phyloP scores from a whole-genome alignment of 2,888 invertebrate genomes.

The Zelleria hepariella region DNA sequence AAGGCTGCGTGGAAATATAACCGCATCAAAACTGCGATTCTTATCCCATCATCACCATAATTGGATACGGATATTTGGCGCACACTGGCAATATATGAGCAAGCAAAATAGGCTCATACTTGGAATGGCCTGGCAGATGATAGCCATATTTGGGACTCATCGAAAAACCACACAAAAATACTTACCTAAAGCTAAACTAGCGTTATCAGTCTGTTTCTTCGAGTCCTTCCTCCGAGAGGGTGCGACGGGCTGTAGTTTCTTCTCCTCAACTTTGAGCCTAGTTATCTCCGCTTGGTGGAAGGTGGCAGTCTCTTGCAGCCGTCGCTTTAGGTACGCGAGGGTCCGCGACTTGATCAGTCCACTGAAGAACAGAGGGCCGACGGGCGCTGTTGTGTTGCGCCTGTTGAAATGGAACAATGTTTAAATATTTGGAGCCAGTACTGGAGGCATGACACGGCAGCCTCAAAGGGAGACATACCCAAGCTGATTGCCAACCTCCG shows the following conservation, averaged over 20 bases:
- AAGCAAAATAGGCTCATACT: too few species aligned
- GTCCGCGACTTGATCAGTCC: constrained; percentile 53
- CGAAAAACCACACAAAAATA: too few species aligned
- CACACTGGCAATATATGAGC: too few species aligned
- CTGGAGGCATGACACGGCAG: too few species aligned
- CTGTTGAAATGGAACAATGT: constrained; percentile 18
- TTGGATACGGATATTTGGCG: too few species aligned
- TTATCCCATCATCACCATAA: too few species aligned
- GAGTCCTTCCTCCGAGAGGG: background rate
- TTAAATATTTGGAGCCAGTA: background rate
- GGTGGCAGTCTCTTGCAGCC: constrained; percentile 37
- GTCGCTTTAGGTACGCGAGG: constrained; percentile 40
- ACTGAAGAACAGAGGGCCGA: constrained; percentile 58
- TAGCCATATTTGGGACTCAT: too few species aligned
- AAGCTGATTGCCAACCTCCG: too few species aligned
- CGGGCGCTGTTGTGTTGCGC: constrained; percentile 27
- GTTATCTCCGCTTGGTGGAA: constrained; percentile 36
- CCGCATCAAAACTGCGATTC: too few species aligned
- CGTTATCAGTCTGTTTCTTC: background rate
- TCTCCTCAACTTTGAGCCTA: background rate
- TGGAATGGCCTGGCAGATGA: too few species aligned
- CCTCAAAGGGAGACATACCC: too few species aligned
- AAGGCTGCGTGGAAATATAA: too few species aligned
- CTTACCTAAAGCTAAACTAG: background rate
- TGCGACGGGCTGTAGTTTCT: background rate